These are phyloP conservation scores for Lymantria dispar DNA, from an alignment of 2,888 invertebrate species.

Conservation along the genomic window DNA sequence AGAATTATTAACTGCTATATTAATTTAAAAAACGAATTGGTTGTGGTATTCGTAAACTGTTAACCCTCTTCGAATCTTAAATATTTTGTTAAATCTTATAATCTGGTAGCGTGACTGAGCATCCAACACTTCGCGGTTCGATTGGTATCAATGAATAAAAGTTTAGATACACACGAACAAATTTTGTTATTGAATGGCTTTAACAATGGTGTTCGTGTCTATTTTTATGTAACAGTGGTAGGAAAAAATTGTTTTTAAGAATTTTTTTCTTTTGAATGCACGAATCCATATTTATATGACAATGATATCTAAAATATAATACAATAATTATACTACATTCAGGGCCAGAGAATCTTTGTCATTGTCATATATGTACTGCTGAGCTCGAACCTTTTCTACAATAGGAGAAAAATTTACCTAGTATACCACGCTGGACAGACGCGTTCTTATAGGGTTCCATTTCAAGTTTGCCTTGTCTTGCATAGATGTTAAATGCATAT, in stretches of 20 bases:
- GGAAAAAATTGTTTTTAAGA: background rate
- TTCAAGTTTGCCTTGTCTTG: no score
- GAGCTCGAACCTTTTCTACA: no score
- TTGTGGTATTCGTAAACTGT: constrained; percentile 19
- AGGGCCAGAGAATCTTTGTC: no score
- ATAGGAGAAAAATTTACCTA: no score
- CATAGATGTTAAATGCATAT: no score
- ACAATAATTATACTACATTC: no score
- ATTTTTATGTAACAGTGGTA: background rate
- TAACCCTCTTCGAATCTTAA: constrained; percentile 16
- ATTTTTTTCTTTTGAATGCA: no score
- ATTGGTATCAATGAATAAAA: constrained; percentile 50
- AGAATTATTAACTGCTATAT: constrained; percentile 16
- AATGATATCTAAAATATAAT: no score
- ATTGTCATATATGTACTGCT: no score
- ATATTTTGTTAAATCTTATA: constrained; percentile 35
- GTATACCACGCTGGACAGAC: no score
- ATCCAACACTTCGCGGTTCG: constrained; percentile 52
- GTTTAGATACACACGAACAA: constrained; percentile 61
- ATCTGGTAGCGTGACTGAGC: constrained; percentile 46
- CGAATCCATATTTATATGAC: no score
- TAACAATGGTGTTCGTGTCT: constrained; percentile 29
- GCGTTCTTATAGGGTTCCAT: no score
- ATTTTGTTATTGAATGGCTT: constrained; percentile 41
- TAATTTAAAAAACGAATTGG: constrained; percentile 18